Conservation (phyloP, 2,888 invertebrate genomes). For the Eupithecia centaureata region DNA sequence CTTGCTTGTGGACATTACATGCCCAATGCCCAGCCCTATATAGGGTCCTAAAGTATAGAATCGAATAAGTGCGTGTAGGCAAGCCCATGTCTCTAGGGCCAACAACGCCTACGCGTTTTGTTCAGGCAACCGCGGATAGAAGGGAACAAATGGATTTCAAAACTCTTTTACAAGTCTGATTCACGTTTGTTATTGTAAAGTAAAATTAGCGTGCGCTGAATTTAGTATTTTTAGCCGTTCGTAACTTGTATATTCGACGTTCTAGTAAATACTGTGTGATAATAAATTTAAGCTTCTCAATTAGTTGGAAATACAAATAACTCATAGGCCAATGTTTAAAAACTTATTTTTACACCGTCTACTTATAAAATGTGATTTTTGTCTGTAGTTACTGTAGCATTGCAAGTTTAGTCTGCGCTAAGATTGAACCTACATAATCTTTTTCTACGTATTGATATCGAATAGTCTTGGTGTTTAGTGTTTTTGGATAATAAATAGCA, state of each 20-base stretch:
- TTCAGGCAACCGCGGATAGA: constrained; percentile 46
- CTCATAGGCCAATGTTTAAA: constrained; percentile 80
- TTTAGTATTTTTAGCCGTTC: constrained; percentile 57
- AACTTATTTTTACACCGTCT: constrained; percentile 83
- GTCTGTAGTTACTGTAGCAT: constrained; percentile 44
- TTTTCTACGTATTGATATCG: constrained; percentile 33
- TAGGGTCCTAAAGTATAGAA: not conserved
- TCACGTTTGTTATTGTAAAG: constrained; percentile 48
- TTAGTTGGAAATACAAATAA: constrained; percentile 81
- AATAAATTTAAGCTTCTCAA: constrained; percentile 81
- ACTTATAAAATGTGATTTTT: constrained; percentile 76
- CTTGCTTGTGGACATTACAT: not conserved
- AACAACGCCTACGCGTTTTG: constrained; percentile 37
- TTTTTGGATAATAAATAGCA: constrained; percentile 22
- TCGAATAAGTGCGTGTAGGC: constrained; percentile 11
- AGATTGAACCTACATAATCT: constrained; percentile 11
- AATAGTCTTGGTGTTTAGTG: constrained; percentile 32
- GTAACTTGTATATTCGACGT: constrained; percentile 76
- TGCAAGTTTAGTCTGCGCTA: not conserved
- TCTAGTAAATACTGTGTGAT: constrained; percentile 81
- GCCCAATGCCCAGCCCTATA: not conserved
- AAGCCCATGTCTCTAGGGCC: not conserved
- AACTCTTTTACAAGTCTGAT: constrained; percentile 62
- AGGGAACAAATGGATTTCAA: constrained; percentile 56
- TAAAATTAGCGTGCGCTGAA: constrained; percentile 52